Percentiles rank a stretch among this genome's conserved stretches.
phyloP scores from a whole-genome alignment of 2,113 vertebrate genomes.

The Circaetus cinerascens region DNA sequence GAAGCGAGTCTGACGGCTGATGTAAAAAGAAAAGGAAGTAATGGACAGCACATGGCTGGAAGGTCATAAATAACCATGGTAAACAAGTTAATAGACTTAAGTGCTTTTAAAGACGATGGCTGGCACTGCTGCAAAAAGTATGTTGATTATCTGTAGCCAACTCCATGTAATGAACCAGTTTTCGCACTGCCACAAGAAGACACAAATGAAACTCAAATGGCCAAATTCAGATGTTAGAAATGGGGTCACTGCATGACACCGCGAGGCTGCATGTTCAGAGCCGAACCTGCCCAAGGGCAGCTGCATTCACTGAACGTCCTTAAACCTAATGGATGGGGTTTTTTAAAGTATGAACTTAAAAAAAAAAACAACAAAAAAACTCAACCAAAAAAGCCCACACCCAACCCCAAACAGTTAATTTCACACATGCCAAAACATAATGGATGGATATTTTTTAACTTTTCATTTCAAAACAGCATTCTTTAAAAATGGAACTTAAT shows the following conservation, averaged over 20 bases:
- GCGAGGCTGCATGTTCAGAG: neutral
- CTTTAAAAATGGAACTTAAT: neutral
- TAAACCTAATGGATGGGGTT: neutral
- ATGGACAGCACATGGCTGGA: neutral
- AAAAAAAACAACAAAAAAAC: no score
- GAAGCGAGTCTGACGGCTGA: neutral
- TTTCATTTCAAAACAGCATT: neutral
- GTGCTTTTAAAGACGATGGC: neutral
- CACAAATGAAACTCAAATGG: neutral
- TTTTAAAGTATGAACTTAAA: neutral
- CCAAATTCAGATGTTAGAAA: neutral
- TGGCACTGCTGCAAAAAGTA: neutral
- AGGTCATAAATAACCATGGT: constrained; percentile 21
- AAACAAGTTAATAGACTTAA: constrained; percentile 6
- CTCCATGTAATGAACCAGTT: neutral
- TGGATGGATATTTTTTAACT: neutral
- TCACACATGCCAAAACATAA: neutral
- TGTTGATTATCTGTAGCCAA: neutral
- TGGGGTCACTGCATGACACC: neutral
- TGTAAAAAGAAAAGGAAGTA: neutral
- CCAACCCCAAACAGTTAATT: neutral
- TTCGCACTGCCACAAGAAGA: neutral
- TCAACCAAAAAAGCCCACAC: neutral
- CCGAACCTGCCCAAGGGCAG: neutral
- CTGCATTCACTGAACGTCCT: neutral